Conservation (phyloP, 2,888 invertebrate genomes). For the Hylaea fasciaria region DNA sequence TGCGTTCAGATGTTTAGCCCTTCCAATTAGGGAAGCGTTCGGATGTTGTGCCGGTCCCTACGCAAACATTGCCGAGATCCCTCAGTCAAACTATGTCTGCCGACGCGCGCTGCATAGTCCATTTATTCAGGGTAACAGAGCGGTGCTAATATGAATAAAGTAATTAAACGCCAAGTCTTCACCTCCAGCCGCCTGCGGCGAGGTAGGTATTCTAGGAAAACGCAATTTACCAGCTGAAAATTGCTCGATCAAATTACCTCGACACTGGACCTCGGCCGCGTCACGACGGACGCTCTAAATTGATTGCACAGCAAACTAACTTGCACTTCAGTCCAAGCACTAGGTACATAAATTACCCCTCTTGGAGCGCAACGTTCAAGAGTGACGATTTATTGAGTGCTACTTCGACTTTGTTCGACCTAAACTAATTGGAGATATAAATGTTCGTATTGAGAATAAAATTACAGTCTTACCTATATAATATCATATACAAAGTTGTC, state of each 20-base stretch:
- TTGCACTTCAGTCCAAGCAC: constrained; percentile 36
- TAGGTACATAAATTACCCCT: constrained; percentile 27
- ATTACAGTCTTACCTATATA: too few relatives aligned
- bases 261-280: constrained; percentile 28
- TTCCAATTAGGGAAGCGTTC: too few relatives aligned
- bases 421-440: not conserved
- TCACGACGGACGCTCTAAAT: constrained; percentile 51
- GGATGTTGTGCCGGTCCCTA: too few relatives aligned
- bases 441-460: too few relatives aligned
- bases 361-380: constrained; percentile 23
- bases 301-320: constrained; percentile 36
- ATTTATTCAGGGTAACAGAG: not conserved
- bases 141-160: not conserved
- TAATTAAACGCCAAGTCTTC: constrained; percentile 10
- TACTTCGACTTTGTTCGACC: not conserved
- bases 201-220: constrained; percentile 20
- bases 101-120: too few relatives aligned
- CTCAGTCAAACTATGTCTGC: too few relatives aligned
- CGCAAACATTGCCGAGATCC: too few relatives aligned
- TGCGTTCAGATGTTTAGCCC: too few relatives aligned
- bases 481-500: too few relatives aligned
- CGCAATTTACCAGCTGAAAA: constrained; percentile 47
- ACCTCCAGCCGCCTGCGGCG: too few relatives aligned
- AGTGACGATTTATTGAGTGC: constrained; percentile 27
- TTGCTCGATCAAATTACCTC: constrained; percentile 49